Percentiles rank a stretch among this genome's conserved stretches.
These are phyloP conservation scores for Oscheius sp. DNA, from an alignment of 2,888 invertebrate genomes.

Conservation along the genomic window DNA sequence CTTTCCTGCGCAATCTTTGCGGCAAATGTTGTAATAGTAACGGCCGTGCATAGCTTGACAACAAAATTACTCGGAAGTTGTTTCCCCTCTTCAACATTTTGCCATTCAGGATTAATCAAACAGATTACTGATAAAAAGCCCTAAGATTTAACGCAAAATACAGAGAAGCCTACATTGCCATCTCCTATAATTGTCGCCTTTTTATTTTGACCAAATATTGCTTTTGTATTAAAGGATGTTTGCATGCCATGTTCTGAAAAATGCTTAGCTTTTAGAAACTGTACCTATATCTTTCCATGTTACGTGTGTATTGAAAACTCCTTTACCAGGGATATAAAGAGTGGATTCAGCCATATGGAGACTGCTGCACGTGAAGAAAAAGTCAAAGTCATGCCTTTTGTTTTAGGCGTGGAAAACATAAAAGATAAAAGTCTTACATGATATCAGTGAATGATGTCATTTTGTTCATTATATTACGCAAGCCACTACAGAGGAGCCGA, in stretches of 20 bases:
- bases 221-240: constrained; percentile 32
- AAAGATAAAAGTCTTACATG: too few species aligned
- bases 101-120: constrained; percentile 39
- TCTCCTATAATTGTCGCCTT: constrained; percentile 34
- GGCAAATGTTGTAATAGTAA: constrained; percentile 4
- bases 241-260: constrained; percentile 35
- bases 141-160: constrained; percentile 7
- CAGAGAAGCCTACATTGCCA: constrained; percentile 32
- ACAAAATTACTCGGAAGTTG: constrained; percentile 33
- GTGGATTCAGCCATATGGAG: too few species aligned
- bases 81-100: constrained; percentile 25
- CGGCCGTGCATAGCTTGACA: constrained; percentile 30
- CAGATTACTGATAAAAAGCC: constrained; percentile 40
- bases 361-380: too few species aligned
- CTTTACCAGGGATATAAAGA: constrained; percentile 8
- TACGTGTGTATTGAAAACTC: constrained; percentile 39
- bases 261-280: background rate
- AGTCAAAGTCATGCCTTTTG: too few species aligned
- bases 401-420: too few species aligned
- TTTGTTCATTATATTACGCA: too few species aligned
- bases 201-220: constrained; percentile 37
- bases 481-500: too few species aligned
- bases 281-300: constrained; percentile 39
- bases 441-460: too few species aligned
- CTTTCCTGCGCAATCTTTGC: constrained; percentile 8